Conservation (phyloP, 2,888 invertebrate genomes). For the Electrophaes corylata region DNA sequence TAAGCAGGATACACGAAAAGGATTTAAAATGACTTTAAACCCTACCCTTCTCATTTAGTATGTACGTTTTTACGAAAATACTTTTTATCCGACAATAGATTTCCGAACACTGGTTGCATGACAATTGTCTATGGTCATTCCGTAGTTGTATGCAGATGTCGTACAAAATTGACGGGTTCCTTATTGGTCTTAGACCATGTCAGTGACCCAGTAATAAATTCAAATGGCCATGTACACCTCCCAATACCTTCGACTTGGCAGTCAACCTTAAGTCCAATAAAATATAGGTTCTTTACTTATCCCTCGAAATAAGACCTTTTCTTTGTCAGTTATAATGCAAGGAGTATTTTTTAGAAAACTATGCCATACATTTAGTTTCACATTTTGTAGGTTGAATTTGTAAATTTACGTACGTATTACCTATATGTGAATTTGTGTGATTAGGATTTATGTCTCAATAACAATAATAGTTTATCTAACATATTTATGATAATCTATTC, state of each 20-base stretch:
- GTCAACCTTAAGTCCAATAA: too few relatives aligned
- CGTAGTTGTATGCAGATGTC: slow-evolving; percentile 36
- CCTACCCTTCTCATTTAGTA: slow-evolving; percentile 33
- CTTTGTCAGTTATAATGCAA: too few relatives aligned
- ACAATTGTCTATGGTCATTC: slow-evolving; percentile 40
- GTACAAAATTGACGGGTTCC: slow-evolving; percentile 39
- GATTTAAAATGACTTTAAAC: neutral
- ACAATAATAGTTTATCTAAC: too few relatives aligned
- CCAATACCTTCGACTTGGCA: slow-evolving; percentile 4
- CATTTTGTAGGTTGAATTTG: too few relatives aligned
- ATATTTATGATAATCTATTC: neutral
- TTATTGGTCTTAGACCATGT: slow-evolving; percentile 34
- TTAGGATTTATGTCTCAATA: too few relatives aligned
- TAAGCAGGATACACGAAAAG: neutral
- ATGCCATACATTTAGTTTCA: too few relatives aligned
- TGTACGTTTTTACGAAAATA: slow-evolving; percentile 44
- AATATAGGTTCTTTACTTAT: too few relatives aligned
- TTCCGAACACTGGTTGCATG: slow-evolving; percentile 50
- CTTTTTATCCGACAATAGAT: slow-evolving; percentile 50
- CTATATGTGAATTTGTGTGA: too few relatives aligned
- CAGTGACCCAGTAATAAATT: slow-evolving; percentile 37
- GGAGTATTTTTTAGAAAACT: too few relatives aligned
- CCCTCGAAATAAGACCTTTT: too few relatives aligned
- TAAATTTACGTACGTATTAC: too few relatives aligned
- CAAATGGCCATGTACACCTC: slow-evolving; percentile 17